Evolutionary conservation across 2,113 vertebrate genomes (phyloP), one percentile per base, ranked within the genome.

Genomic region (Platycercus adscitus): DNA sequence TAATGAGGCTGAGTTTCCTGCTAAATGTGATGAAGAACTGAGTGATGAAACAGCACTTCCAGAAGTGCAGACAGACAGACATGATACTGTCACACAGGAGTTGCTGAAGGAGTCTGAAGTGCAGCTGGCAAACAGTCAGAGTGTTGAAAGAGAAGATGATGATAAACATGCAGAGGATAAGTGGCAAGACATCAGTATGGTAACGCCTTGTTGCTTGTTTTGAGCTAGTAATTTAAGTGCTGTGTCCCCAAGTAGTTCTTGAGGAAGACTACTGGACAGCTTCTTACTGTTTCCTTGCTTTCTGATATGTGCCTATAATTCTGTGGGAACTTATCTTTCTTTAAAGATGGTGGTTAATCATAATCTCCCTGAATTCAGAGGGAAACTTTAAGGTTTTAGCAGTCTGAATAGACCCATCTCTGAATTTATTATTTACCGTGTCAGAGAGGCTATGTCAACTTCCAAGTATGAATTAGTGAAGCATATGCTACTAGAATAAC

Each of bases 111-210:
- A 91, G 10, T 50, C 60, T 19, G 93, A 86, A 21, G 52, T 63
- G 44, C 92, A 92, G 20, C 2, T 71, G 47, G 71, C 58, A 41
- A 26, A 35, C 0, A n/a, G 93, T 47, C 94, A 97, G 43, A 43
- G 19, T 3, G 35, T 28, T 71, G 96, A 95, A 81, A 47, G 26
- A 35, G 81, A 87, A 60, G 82, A 84, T 63, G 91, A 91, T 50
- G 56, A 53, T 46, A 66, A 97, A 39, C 93, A 75, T 35, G 94
- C 88, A 1, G 17, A 41, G 10, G 96, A 97, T 33, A 98, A 99
- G 70, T 99, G 99, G 99, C 98, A 99, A 91, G 96, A 99, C 70
- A 93, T 99, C 76, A 97, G 98, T 91, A 71, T 98, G 98, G 99
- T 99, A 98, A 98, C 17, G 47, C 14, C 7, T 49, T 73, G 13